Percentiles rank a stretch among this genome's conserved stretches.
Evolutionary conservation across 2,797 vertebrate genomes (phyloP).

Genomic region (Megaceryle alcyon): DNA sequence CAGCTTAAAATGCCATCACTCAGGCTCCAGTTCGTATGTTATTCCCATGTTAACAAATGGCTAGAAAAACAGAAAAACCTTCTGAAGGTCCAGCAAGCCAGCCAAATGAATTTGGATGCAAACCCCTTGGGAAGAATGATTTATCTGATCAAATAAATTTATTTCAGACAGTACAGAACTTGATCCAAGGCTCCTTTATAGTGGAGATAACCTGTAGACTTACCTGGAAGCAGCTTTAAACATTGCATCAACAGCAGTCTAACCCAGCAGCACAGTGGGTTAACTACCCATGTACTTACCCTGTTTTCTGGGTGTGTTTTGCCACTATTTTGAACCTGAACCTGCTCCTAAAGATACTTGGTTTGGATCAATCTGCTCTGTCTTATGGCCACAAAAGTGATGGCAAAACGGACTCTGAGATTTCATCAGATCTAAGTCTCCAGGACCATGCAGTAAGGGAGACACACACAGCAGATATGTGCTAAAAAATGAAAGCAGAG

Average conservation of each 20-base stretch:
- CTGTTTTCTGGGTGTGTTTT: background rate
- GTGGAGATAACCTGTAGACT: background rate
- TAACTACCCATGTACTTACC: background rate
- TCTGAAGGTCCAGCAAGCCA: background rate
- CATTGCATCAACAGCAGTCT: background rate
- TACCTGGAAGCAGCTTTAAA: background rate
- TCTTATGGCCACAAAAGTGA: background rate
- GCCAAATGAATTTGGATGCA: background rate
- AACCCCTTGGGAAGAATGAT: background rate
- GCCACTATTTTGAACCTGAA: background rate
- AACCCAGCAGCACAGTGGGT: background rate
- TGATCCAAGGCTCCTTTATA: background rate
- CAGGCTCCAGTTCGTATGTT: background rate
- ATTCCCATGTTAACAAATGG: slow-evolving; percentile 10
- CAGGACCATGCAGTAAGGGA: background rate
- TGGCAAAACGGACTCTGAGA: background rate
- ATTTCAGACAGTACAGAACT: background rate
- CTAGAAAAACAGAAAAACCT: background rate
- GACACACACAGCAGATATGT: background rate
- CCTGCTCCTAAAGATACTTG: background rate
- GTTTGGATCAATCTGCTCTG: background rate
- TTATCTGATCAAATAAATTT: background rate
- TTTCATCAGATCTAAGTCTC: background rate
- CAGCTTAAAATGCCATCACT: slow-evolving; percentile 1
- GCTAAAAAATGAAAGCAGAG: background rate